Base-by-base conservation (phyloP, 1,140 invertebrate genomes). In the Drosophila ironensis region DNA sequence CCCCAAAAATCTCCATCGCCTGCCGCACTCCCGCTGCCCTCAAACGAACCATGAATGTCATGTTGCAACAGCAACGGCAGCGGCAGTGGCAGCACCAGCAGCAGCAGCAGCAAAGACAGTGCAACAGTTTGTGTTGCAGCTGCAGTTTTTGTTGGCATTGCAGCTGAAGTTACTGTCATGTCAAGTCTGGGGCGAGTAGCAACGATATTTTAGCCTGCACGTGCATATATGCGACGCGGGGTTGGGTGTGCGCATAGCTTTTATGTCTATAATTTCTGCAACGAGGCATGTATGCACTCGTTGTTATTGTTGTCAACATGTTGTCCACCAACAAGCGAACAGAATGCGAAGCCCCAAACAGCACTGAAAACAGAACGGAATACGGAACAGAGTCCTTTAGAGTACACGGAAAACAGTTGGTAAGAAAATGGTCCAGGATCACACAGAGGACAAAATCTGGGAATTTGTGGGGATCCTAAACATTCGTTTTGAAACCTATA, bases 261-360 rank as follows among this genome's bases (percentile, higher is more conserved):
- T 64, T 64, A 64, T 64, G 60, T 64, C 60, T 72, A 77, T 77
- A 77, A 77, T 77, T 77, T 77, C 68, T 40, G 53, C 48, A 72
- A 70, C 52, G 59, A 64, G 61, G 57, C 51, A 64, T 75, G 72
- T 51, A 47, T 77, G 67, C 61, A 48, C 20, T 42, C 53, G 72
- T 56, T 52, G 59, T 60, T 80, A 71, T 78, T 80, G 76, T 68
- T 81, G 77, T 81, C 77, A 81, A 75, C 77, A 81, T 81, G 77
- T 57, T 82, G 77, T 75, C 72, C 67, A 69, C 27, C 72, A 76
- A 81, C 77, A 80, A 67, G 70, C 2, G 30, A 2, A 60, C 57
- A 52, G n/a, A n/a, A 45, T 27, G 14, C 28, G 11, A 41, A 30
- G 40, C 30, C 14, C 28, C 11, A 33, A 53, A 54, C 52, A 35